phyloP scores from a whole-genome alignment of 2,797 vertebrate species.

The Lindbergichthys nudifrons region DNA sequence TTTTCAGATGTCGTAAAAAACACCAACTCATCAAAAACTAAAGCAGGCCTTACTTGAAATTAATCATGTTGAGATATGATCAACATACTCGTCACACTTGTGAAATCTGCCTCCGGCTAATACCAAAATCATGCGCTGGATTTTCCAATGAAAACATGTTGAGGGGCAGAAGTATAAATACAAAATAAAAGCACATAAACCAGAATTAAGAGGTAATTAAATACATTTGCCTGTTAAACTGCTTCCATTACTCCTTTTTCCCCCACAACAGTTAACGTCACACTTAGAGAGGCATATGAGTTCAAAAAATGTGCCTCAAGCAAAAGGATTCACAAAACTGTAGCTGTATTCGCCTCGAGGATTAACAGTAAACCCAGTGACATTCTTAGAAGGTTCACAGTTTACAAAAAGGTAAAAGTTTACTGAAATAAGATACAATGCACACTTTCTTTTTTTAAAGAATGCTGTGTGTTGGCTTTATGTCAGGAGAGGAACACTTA shows the following conservation, averaged over 20 bases:
- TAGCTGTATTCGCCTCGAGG: not conserved
- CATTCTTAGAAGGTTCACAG: not conserved
- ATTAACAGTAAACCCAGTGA: conserved; percentile 12
- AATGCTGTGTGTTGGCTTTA: conserved; percentile 1
- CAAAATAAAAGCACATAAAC: not conserved
- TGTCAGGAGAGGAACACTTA: conserved; percentile 1
- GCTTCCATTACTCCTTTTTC: not conserved
- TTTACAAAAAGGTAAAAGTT: no score
- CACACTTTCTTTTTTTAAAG: no score
- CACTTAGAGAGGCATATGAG: conserved; percentile 9
- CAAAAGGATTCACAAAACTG: conserved; percentile 22
- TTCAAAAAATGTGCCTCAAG: conserved; percentile 47
- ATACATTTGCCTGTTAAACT: not conserved
- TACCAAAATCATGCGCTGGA: not conserved
- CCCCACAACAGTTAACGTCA: not conserved
- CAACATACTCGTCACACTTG: not conserved
- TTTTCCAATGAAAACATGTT: not conserved
- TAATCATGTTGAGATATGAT: conserved; percentile 13
- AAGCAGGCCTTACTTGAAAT: conserved; percentile 9
- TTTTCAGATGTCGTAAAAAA: not conserved
- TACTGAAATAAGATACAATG: no score
- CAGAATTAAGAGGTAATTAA: not conserved
- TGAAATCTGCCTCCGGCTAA: conserved; percentile 14
- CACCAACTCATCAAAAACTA: conserved; percentile 8
- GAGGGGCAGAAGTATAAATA: not conserved